Evolutionary conservation across 2,888 invertebrate genomes (phyloP), one percentile per base, ranked within the genome.

Genomic region (Dryobotodes eremita): DNA sequence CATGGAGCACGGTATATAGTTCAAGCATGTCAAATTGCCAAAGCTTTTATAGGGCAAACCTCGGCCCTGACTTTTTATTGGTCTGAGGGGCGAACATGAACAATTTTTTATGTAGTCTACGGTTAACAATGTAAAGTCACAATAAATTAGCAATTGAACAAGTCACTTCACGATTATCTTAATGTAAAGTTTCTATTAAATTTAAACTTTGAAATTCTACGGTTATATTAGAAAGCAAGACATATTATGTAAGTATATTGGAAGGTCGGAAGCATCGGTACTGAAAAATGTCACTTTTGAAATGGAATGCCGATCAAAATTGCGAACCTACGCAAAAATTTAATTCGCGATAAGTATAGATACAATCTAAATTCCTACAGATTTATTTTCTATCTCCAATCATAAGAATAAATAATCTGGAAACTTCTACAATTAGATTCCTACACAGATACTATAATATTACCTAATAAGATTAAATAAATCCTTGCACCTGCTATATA

Each of bases 401-500:
- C 20, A 20, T 42, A 20, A 42, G 36, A 57, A n/a, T 42, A 70
- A n/a, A n/a, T 57, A 57, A 57, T 69, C 31, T 36, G 68, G 48
- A 62, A 57, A 53, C 8, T 64, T 80, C 15, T 68, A 61, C 55
- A 82, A 50, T 64, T 57, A 57, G 20, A 66, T 74, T 82, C n/a
- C 62, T 68, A 53, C 15, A 57, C 11, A 62, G 74, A 82, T 82
- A 36, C 23, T 55, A 71, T 42, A 68, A 46, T 50, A 72, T 20
- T 79, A 72, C 48, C 11, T 55, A 74, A 75, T 75, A 59, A 48
- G 65, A 80, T 77, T 77, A 80, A 74, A 80, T 71, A 62, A 74
- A 74, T 83, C 70, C 62, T 50, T 68, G 50, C 77, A 84, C 71
- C 84, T 84, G 84, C 59, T 36, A 68, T 68, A 84, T 74, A 80